These are phyloP conservation scores for Scaptomyza polygonia DNA, from an alignment of 2,888 invertebrate species.

Conservation along the genomic window DNA sequence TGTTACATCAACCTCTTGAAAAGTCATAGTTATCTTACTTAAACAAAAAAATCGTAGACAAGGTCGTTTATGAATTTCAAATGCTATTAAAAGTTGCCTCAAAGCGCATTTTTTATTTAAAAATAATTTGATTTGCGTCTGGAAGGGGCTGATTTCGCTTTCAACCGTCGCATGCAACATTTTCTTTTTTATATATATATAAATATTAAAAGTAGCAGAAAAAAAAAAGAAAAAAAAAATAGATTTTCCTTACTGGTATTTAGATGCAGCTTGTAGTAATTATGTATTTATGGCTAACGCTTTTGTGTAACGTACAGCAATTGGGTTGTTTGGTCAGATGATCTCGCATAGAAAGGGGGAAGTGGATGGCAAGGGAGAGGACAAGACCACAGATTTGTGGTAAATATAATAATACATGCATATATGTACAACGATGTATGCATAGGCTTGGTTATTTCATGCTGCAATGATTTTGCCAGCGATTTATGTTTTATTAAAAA, in stretches of 20 bases:
- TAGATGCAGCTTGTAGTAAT: conserved; percentile 53
- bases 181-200: conserved; percentile 51
- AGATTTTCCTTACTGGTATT: conserved; percentile 35
- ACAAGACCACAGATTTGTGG: conserved; percentile 8
- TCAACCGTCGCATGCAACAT: conserved; percentile 66
- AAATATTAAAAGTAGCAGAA: not conserved
- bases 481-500: conserved; percentile 18
- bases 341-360: conserved; percentile 10
- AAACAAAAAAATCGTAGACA: conserved; percentile 50
- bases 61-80: conserved; percentile 70
- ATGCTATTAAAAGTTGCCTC: conserved; percentile 37
- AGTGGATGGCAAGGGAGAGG: not conserved
- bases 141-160: conserved; percentile 52
- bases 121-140: conserved; percentile 44
- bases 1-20: conserved; percentile 63
- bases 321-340: conserved; percentile 82
- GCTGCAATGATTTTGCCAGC: conserved; percentile 64
- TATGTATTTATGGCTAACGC: conserved; percentile 76
- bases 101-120: conserved; percentile 21
- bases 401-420: conserved; percentile 2
- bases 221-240: not conserved
- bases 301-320: conserved; percentile 72
- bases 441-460: conserved; percentile 59
- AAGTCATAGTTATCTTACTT: conserved; percentile 40
- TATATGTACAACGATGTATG: not conserved